Base-by-base conservation (phyloP, 2,797 vertebrate genomes). In the Uromys caudimaculatus region DNA sequence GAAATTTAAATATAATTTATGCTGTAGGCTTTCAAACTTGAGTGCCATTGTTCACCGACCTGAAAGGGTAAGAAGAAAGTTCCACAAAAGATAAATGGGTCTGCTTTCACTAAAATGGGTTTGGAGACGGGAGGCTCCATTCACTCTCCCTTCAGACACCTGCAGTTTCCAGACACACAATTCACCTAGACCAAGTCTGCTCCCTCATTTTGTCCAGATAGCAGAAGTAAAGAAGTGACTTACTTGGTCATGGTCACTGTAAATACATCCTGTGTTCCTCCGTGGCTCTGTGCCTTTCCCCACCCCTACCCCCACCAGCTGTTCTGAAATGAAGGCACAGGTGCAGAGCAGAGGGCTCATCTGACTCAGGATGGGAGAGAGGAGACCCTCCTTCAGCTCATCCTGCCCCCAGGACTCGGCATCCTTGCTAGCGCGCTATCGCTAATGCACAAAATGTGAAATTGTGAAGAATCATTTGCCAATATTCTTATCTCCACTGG, bases 401-500 rank as follows among this genome's bases (percentile, higher is more conserved):
- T 41, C 41, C 47, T 91, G 35, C n/a, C 32, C 82, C 44, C 16
- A 44, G 88, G 92, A 83, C 77, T 71, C 3, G 35, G 76, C 76
- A 88, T 79, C 56, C 50, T 52, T 78, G 69, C 86, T 24, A n/a
- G n/a, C 44, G 4, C 41, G 67, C 56, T 93, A 95, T 90, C 95
- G 38, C 85, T 69, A 60, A 73, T 54, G 64, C 52, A 89, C 73
- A 84, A 96, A 95, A 96, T 92, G 92, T 86, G 89, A 94, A 95
- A 93, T 79, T 90, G 87, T 38, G 50, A 85, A 90, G 77, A 91
- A 44, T n/a, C 85, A 73, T 96, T 97, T 95, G 95, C 95, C 96
- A 96, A 41, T 90, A 94, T 91, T 81, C 95, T 96, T 96, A 97
- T 97, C 96, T 97, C 90, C 92, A 3, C 73, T 97, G 95, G 96